Evolutionary conservation across 2,797 vertebrate genomes (phyloP).

Genomic region (Pelobates cultripes): DNA sequence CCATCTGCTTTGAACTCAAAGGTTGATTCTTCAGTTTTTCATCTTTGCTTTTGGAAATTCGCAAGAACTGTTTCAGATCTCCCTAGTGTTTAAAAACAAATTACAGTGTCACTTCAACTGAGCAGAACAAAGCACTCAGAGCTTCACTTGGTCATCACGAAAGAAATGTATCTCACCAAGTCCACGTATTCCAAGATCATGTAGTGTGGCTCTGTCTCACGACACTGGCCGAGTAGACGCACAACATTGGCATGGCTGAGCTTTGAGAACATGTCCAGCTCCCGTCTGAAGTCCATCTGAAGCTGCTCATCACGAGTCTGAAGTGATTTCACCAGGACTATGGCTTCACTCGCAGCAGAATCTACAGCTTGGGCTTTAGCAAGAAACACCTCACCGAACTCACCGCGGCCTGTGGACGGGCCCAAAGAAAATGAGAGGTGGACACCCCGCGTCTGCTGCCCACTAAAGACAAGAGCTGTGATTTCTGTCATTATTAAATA

Average conservation of each 20-base stretch:
- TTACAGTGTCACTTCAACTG: too few species aligned
- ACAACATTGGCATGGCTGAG: conserved; percentile 87
- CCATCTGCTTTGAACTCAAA: conserved; percentile 94
- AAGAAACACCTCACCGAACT: conserved; percentile 95
- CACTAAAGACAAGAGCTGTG: too few species aligned
- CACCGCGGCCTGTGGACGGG: conserved; percentile 83
- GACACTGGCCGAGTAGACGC: conserved; percentile 89
- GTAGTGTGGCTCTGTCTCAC: conserved; percentile 90
- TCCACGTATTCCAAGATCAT: conserved; percentile 96
- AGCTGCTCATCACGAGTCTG: conserved; percentile 89
- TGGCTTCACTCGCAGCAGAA: conserved; percentile 79
- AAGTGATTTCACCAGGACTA: conserved; percentile 94
- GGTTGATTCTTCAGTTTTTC: conserved; percentile 84
- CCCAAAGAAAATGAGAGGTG: not conserved
- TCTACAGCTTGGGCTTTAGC: conserved; percentile 88
- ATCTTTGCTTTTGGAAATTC: conserved; percentile 94
- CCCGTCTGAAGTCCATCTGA: conserved; percentile 89
- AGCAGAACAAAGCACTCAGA: not conserved
- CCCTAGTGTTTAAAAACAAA: conserved; percentile 72
- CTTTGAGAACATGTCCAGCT: conserved; percentile 95
- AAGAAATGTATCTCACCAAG: conserved; percentile 75
- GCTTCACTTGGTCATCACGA: too few species aligned
- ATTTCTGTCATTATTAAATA: too few species aligned
- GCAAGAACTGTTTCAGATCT: conserved; percentile 95
- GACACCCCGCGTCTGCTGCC: too few species aligned